Evolutionary conservation across 2,113 vertebrate species (phyloP), one percentile per base, ranked within the genome.

Genomic region (Amia ocellicauda): DNA sequence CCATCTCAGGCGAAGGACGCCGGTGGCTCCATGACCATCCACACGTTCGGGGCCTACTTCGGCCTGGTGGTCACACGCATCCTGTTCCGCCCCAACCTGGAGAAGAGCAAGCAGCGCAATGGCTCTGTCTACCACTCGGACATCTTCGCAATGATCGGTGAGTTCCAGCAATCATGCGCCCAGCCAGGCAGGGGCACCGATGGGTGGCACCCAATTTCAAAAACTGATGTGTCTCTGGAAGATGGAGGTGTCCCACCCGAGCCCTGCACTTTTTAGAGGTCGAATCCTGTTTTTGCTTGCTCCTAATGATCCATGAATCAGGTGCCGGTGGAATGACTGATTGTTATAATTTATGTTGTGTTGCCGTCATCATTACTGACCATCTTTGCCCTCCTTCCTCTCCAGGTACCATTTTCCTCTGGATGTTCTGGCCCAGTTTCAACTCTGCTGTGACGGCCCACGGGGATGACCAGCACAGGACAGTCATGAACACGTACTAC

Each of bases 341-440:
- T n/a, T n/a, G n/a, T n/a, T n/a, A n/a, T n/a, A n/a, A n/a, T n/a
- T n/a, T n/a, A n/a, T n/a, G n/a, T n/a, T n/a, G n/a, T n/a, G n/a
- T n/a, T n/a, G n/a, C n/a, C n/a, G n/a, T n/a, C n/a, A n/a, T n/a
- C n/a, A n/a, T n/a, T n/a, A n/a, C n/a, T n/a, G n/a, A n/a, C n/a
- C n/a, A n/a, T n/a, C n/a, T n/a, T n/a, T n/a, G n/a, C n/a, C n/a
- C n/a, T n/a, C n/a, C n/a, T n/a, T n/a, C 47, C 3, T 64, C 2
- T 0, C 0, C 68, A 99, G 96, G 95, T 58, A 95, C 93, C 45
- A 66, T 97, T 78, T 98, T 78, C 83, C 82, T 98, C 70, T 98
- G 96, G 96, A 90, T 96, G 85, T 99, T 96, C 87, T 98, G 96
- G 95, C 96, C 96, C 7, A 94, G 93, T 65, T 96, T 97, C 69